Evolutionary conservation across 2,888 invertebrate species (phyloP), one percentile per base, ranked within the genome.

Genomic region (Drosophila quinaria): DNA sequence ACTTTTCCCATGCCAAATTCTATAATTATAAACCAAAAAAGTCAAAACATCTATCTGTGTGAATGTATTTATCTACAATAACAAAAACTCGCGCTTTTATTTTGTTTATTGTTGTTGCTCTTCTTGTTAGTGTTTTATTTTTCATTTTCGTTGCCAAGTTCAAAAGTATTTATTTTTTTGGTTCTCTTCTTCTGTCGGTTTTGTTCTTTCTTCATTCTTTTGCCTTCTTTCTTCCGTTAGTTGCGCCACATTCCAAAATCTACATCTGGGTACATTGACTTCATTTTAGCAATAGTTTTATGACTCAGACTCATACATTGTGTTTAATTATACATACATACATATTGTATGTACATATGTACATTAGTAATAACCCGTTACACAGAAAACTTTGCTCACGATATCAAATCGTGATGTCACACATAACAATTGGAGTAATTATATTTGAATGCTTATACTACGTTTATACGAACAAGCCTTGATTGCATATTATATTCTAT

Each of bases 71-170:
- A 5, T 25, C 50, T 82, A 69, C 63, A 69, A 41, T 61, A 39
- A 54, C 25, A 31, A 61, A 66, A 60, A 47, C 17, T 47, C 66
- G 17, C 35, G 29, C 49, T 42, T 41, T 55, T 39, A 37, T 50
- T 60, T 61, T 66, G n/a, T 58, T 56, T 68, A 52, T 55, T 70
- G 51, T 52, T 61, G 35, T 58, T 70, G 58, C 10, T 64, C 58
- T 52, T 64, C 64, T 65, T 73, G 67, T 68, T 58, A 78, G 62
- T 59, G 44, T 50, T 68, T 70, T 44, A n/a, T 39, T 56, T 61
- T 52, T 69, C 37, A 58, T 67, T 76, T 81, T 85, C 74, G 70
- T 59, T 89, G 89, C 79, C 89, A 87, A 87, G 85, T 89, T 87
- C 79, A 87, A 73, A 81, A 62, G 51, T 46, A 22, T 50, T 5